Evolutionary conservation across 2,888 invertebrate genomes (phyloP).

Genomic region (Nemotelus pantherinus): DNA sequence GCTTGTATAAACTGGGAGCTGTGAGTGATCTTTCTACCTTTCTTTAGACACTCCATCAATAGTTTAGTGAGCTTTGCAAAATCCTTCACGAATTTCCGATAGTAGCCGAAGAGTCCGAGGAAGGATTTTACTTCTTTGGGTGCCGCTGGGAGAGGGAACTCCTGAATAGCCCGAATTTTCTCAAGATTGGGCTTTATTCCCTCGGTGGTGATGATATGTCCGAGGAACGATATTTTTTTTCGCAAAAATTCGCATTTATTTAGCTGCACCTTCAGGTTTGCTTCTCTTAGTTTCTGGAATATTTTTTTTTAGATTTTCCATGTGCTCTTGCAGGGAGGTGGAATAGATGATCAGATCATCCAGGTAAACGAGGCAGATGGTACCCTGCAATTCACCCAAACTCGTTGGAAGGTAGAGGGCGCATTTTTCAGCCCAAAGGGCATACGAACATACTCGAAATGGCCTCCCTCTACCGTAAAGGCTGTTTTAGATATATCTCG

Average conservation of each 20-base stretch:
- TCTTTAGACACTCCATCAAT: no score
- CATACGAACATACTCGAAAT: no score
- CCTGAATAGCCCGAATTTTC: background rate
- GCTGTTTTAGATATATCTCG: no score
- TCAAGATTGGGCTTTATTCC: slow-evolving; percentile 5
- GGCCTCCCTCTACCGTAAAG: no score
- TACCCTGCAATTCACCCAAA: no score
- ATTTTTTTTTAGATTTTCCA: slow-evolving; percentile 12
- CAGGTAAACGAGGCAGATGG: slow-evolving; percentile 6
- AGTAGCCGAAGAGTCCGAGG: background rate
- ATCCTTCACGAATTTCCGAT: slow-evolving; percentile 3
- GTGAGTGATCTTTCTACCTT: no score
- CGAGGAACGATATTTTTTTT: background rate
- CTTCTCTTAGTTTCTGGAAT: slow-evolving; percentile 51
- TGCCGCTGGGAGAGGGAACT: slow-evolving; percentile 3
- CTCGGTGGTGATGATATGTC: background rate
- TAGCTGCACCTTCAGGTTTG: slow-evolving; percentile 53
- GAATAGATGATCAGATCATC: slow-evolving; percentile 50
- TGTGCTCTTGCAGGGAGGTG: slow-evolving; percentile 55
- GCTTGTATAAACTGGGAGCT: no score
- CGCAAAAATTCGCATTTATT: slow-evolving; percentile 43
- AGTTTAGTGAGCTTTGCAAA: background rate
- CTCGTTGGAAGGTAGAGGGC: no score
- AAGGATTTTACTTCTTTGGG: slow-evolving; percentile 7
- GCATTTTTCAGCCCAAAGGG: no score